These are phyloP conservation scores for Arctocebus calabarensis DNA, from an alignment of 2,797 vertebrate genomes.

Conservation along the genomic window DNA sequence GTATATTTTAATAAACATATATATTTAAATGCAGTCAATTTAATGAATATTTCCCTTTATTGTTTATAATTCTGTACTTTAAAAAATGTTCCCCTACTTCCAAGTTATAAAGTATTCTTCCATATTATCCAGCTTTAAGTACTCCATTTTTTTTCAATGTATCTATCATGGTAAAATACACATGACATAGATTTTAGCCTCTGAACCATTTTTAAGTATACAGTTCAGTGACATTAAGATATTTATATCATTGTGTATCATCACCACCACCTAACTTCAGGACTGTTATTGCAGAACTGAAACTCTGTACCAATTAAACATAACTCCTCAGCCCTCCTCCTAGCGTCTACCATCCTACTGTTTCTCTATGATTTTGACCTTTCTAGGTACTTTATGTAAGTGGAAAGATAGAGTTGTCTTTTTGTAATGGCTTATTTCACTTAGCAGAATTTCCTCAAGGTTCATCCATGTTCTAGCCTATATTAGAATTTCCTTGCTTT, in stretches of 20 bases:
- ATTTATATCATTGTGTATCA: background rate
- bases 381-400: background rate
- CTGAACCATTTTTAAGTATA: background rate
- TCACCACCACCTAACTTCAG: background rate
- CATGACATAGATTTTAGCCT: background rate
- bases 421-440: slow-evolving; percentile 42
- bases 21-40: slow-evolving; percentile 7
- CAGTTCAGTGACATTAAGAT: background rate
- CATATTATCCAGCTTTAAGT: slow-evolving; percentile 47
- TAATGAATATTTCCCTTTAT: slow-evolving; percentile 57
- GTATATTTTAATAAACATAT: slow-evolving; percentile 22
- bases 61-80: background rate
- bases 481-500: slow-evolving; percentile 27
- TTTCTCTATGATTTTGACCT: background rate
- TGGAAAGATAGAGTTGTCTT: background rate
- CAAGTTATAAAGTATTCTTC: background rate
- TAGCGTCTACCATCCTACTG: background rate
- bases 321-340: background rate
- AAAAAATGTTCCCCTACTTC: background rate
- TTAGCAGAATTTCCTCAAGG: background rate
- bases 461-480: background rate
- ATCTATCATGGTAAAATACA: background rate
- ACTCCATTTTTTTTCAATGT: background rate
- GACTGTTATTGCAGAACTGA: background rate
- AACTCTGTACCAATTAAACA: background rate